phyloP scores from a whole-genome alignment of 2,888 invertebrate genomes.

The Rhabditoides inermis region DNA sequence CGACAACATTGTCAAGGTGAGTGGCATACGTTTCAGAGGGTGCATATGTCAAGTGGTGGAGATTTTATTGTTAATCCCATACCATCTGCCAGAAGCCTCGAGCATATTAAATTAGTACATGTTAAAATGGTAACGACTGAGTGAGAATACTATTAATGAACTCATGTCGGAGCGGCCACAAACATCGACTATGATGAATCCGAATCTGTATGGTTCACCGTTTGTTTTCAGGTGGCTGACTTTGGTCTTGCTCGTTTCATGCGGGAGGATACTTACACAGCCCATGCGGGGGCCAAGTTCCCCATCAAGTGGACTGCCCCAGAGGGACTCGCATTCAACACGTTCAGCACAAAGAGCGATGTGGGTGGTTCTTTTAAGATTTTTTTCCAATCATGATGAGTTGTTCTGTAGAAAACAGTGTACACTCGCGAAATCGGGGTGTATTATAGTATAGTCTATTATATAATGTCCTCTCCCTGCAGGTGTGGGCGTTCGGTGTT shows the following conservation, averaged over 20 bases:
- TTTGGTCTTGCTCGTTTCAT: slow-evolving; percentile 93
- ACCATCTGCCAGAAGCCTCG: too few relatives aligned
- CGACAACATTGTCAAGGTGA: slow-evolving; percentile 83
- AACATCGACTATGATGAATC: too few relatives aligned
- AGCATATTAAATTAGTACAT: too few relatives aligned
- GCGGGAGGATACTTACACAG: slow-evolving; percentile 98
- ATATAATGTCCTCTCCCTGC: background rate
- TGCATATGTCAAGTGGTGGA: too few relatives aligned
- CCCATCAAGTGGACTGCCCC: slow-evolving; percentile 99
- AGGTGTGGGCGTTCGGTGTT: slow-evolving; percentile 58
- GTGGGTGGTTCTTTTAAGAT: slow-evolving; percentile 23
- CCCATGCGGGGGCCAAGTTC: slow-evolving; percentile 89
- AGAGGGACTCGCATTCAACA: slow-evolving; percentile 96
- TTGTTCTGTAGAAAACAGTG: background rate
- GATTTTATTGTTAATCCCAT: too few relatives aligned
- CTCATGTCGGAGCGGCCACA: too few relatives aligned
- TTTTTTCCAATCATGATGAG: background rate
- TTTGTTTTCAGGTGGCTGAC: slow-evolving; percentile 66
- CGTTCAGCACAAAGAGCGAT: slow-evolving; percentile 78
- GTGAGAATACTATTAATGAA: too few relatives aligned
- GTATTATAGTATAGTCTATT: background rate
- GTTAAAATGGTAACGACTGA: too few relatives aligned
- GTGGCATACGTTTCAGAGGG: too few relatives aligned
- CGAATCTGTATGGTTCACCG: too few relatives aligned
- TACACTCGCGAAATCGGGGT: slow-evolving; percentile 28